Base-by-base conservation (phyloP, 1,140 invertebrate species). In the Elysia chlorotica region DNA sequence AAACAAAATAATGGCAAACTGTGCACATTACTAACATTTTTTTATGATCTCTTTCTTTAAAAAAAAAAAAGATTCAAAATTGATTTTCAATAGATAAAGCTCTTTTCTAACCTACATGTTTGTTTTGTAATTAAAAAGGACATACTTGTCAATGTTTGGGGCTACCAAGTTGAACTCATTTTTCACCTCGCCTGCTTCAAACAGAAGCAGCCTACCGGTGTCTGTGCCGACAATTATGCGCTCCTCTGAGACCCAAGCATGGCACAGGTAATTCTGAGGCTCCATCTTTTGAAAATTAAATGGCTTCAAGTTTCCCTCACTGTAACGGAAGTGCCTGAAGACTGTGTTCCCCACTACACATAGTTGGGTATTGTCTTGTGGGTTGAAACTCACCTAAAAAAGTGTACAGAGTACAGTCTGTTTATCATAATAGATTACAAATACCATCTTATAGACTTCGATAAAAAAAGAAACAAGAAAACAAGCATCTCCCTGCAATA, bases 201-300 rank as follows among this genome's bases (percentile, higher is more conserved):
- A 90, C 48, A 93, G 87, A 79, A 95, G 88, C 33, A 95, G 88
- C 73, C 90, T 88, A 1, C 94, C 93, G 77, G 90, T 91, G 57
- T 89, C 88, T 0, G 93, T 94, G 0, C 94, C 94, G 33, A 92
- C 92, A 62, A 96, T 86, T 14, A 95, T 88, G 72, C 92, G 87
- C 75, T 95, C 93, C 23, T 92, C 89, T 31, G 92, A 92, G 5
- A 88, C 83, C 77, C 88, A 89, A 21, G 84, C 90, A 80, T 92
- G 91, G 71, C 90, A 91, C 1, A 91, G 90, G 74, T 94, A 90
- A 75, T 91, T 88, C 73, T 93, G 90, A 76, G 91, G 91, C 76
- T 96, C 94, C 25, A 92, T 91, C 86, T 95, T 95, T 71, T 92
- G 90, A 87, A 93, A 95, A 25, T 93, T 93, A 86, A 92, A 95